phyloP scores from a whole-genome alignment of 2,797 vertebrate genomes.

The Todus mexicanus region DNA sequence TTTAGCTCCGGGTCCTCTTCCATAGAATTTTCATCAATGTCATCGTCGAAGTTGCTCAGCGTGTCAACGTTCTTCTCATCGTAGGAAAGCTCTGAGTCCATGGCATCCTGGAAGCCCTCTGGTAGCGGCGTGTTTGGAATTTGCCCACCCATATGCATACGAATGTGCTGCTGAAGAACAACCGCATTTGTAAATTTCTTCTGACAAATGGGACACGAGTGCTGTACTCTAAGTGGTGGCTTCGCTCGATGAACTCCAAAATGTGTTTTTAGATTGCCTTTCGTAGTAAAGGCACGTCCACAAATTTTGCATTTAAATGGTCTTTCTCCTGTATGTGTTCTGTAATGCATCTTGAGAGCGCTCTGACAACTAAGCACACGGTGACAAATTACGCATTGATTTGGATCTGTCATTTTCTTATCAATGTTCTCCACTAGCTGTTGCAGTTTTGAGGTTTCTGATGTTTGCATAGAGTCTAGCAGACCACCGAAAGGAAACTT shows the following conservation, averaged over 20 bases:
- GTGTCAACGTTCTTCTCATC: conserved; percentile 91
- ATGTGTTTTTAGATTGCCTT: conserved; percentile 99
- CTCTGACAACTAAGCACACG: conserved; percentile 99
- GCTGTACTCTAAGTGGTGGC: conserved; percentile 95
- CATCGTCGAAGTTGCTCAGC: conserved; percentile 91
- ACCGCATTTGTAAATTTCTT: conserved; percentile 99
- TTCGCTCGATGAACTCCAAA: conserved; percentile 98
- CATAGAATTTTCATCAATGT: conserved; percentile 93
- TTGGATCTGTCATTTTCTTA: conserved; percentile 99
- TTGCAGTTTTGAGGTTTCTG: conserved; percentile 98
- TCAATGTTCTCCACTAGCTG: conserved; percentile 99
- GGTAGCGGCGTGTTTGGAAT: conserved; percentile 95
- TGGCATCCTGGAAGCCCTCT: conserved; percentile 88
- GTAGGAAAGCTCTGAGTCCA: conserved; percentile 90
- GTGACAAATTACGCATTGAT: conserved; percentile 98
- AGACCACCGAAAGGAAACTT: conserved; percentile 98
- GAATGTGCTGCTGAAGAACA: conserved; percentile 98
- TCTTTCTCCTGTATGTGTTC: conserved; percentile 97
- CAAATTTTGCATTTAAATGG: conserved; percentile 99
- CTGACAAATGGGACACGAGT: conserved; percentile 99
- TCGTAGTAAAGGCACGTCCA: conserved; percentile 98
- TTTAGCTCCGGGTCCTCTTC: conserved; percentile 89
- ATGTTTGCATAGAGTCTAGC: conserved; percentile 99
- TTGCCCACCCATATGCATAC: conserved; percentile 99
- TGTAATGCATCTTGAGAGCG: conserved; percentile 99